Evolutionary conservation across 64 coral and sea anemone species (phyloP).

Genomic region (Stylophora pistillata): DNA sequence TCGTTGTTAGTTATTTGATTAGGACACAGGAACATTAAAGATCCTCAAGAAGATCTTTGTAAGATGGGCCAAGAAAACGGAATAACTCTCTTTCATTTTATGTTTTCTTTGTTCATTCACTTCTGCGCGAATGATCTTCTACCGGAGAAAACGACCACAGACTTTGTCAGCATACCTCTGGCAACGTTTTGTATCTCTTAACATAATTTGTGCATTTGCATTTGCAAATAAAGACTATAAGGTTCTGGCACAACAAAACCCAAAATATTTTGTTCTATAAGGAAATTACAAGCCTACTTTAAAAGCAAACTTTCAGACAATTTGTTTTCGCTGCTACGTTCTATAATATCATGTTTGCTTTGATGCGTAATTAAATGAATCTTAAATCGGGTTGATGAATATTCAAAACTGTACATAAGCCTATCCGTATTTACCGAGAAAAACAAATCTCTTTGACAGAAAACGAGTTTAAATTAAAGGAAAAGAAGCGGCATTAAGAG

Average conservation of each 20-base stretch:
- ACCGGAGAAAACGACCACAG: too few species aligned
- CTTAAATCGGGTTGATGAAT: neutral
- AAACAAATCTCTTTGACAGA: constrained; percentile 11
- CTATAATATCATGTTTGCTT: constrained; percentile 27
- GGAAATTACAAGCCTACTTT: neutral
- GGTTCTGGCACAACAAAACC: neutral
- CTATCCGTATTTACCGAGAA: neutral
- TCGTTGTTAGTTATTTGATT: neutral
- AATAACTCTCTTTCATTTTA: neutral
- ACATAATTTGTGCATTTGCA: neutral
- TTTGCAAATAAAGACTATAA: neutral
- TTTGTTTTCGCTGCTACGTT: neutral
- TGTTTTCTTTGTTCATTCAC: neutral
- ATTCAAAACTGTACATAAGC: constrained; percentile 2
- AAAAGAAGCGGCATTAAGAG: neutral
- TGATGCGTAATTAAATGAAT: constrained; percentile 12
- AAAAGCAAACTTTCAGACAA: constrained; percentile 5
- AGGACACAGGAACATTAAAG: neutral
- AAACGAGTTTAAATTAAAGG: neutral
- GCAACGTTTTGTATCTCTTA: neutral
- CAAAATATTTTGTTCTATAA: neutral
- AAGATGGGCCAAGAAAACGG: neutral
- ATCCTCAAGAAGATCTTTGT: neutral
- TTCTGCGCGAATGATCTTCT: neutral
- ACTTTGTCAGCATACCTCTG: neutral